A percentile compares a stretch with the other conserved stretches of the same genome.
phyloP scores from a whole-genome alignment of 2,888 invertebrate genomes.

The Hydriomena furcata region DNA sequence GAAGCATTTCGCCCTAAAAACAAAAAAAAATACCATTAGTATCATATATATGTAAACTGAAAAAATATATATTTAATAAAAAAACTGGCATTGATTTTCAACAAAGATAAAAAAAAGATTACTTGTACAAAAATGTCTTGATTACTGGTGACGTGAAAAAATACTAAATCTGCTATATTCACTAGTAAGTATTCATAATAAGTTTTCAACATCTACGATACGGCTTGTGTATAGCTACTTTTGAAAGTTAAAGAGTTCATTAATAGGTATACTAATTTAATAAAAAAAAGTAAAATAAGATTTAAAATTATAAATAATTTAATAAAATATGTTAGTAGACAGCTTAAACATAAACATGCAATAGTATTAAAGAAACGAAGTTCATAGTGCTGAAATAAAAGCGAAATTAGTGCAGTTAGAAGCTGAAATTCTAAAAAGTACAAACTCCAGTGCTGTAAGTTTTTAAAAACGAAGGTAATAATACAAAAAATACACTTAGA shows the following conservation, averaged over 20 bases:
- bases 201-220: not conserved
- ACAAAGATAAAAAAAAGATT: not conserved
- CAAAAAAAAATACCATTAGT: slow-evolving; percentile 32
- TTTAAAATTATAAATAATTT: too few relatives aligned
- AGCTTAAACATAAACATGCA: slow-evolving; percentile 32
- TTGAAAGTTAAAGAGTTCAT: slow-evolving; percentile 3
- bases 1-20: slow-evolving; percentile 90
- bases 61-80: too few relatives aligned
- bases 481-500: too few relatives aligned
- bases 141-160: too few relatives aligned
- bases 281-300: not conserved
- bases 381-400: slow-evolving; percentile 27
- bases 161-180: not conserved
- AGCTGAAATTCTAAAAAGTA: slow-evolving; percentile 1
- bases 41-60: not conserved
- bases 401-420: slow-evolving; percentile 30
- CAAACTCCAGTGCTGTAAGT: not conserved
- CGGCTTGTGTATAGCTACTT: slow-evolving; percentile 2
- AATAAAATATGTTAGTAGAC: slow-evolving; percentile 4
- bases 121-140: not conserved
- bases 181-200: not conserved
- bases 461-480: not conserved
- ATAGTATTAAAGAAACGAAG: slow-evolving; percentile 10
- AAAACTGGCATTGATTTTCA: too few relatives aligned
- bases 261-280: not conserved